These are phyloP conservation scores for Isotomurus palustris DNA, from an alignment of 2,888 invertebrate genomes.

Conservation along the genomic window DNA sequence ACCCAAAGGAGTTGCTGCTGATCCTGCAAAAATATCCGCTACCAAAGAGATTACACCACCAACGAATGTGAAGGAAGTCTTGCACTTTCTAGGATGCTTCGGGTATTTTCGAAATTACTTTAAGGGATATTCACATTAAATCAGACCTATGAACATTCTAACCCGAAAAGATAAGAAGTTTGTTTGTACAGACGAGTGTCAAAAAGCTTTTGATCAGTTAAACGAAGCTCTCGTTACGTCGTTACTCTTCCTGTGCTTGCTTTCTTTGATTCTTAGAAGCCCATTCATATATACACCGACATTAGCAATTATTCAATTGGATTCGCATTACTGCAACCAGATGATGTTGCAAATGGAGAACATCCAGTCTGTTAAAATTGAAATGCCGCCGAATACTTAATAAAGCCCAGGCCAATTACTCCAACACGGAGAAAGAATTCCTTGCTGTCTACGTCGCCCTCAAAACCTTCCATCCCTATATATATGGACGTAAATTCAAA, in stretches of 20 bases:
- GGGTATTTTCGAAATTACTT: too few relatives aligned
- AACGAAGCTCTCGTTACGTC: neutral
- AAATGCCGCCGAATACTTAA: too few relatives aligned
- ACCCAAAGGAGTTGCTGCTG: neutral
- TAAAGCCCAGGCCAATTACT: too few relatives aligned
- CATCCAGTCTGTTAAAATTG: constrained; percentile 2
- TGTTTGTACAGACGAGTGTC: too few relatives aligned
- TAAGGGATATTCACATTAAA: too few relatives aligned
- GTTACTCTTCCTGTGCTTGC: neutral
- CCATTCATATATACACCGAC: constrained; percentile 4
- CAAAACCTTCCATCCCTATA: constrained; percentile 6
- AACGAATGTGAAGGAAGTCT: too few relatives aligned
- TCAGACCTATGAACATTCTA: too few relatives aligned
- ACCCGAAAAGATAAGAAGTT: too few relatives aligned
- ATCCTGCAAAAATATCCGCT: constrained; percentile 8
- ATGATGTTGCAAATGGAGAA: neutral
- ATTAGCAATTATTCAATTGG: neutral
- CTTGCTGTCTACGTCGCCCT: neutral
- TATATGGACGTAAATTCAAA: constrained; percentile 12
- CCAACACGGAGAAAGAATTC: constrained; percentile 6
- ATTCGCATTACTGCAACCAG: constrained; percentile 2
- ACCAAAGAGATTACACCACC: too few relatives aligned
- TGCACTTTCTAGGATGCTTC: too few relatives aligned
- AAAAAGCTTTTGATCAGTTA: too few relatives aligned
- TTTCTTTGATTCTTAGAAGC: neutral